phyloP scores from a whole-genome alignment of 2,888 invertebrate genomes.

The Pyrocoelia pectoralis region DNA sequence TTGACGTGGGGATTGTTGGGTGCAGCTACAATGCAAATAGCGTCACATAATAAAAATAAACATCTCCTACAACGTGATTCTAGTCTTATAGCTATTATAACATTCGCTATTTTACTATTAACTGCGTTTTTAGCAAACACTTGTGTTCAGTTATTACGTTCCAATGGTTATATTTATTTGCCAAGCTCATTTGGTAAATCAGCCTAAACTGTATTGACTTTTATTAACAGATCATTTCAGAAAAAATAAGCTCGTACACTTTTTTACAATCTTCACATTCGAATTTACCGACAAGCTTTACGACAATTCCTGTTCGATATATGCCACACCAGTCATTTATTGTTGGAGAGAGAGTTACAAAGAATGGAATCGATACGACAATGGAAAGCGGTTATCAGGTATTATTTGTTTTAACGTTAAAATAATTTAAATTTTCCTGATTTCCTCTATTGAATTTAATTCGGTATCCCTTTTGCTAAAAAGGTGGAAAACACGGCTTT shows the following conservation, averaged over 20 bases:
- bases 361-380: constrained; percentile 65
- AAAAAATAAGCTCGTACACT: constrained; percentile 73
- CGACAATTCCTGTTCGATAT: constrained; percentile 70
- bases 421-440: no score
- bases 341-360: constrained; percentile 72
- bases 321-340: constrained; percentile 77
- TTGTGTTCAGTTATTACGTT: constrained; percentile 79
- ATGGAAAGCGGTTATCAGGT: constrained; percentile 80
- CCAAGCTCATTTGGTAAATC: constrained; percentile 87
- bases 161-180: constrained; percentile 76
- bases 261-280: constrained; percentile 73
- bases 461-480: no score
- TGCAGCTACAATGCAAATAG: constrained; percentile 81
- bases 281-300: constrained; percentile 68
- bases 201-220: not conserved
- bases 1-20: constrained; percentile 88
- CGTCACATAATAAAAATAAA: constrained; percentile 77
- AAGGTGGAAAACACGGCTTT: no score
- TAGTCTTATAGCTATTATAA: constrained; percentile 73
- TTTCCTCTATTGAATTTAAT: no score
- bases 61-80: constrained; percentile 71
- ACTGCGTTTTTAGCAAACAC: constrained; percentile 84
- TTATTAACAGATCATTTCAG: constrained; percentile 57
- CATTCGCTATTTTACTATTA: constrained; percentile 76
- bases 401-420: no score